These are phyloP conservation scores for Ichneumon xanthorius DNA, from an alignment of 2,888 invertebrate genomes.

Conservation along the genomic window DNA sequence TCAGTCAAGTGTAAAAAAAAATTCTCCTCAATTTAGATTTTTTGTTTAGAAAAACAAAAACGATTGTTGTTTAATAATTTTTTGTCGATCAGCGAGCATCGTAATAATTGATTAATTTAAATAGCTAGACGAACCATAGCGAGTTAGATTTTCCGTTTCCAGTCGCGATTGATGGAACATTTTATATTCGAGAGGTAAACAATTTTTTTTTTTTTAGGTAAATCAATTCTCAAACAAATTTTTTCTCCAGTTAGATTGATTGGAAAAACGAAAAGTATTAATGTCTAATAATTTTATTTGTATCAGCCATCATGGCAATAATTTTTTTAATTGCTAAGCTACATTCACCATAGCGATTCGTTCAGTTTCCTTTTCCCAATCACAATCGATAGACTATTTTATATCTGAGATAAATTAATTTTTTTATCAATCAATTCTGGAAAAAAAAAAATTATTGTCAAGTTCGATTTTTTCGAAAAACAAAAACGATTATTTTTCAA, in stretches of 20 bases:
- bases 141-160: neutral
- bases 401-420: neutral
- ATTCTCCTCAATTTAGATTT: neutral
- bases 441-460: neutral
- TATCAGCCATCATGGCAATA: too few species aligned
- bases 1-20: neutral
- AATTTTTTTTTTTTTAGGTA: neutral
- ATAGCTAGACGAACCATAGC: neutral
- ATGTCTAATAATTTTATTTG: too few species aligned
- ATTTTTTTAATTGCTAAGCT: too few species aligned
- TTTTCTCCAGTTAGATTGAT: neutral
- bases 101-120: too few species aligned
- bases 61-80: too few species aligned
- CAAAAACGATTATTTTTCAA: neutral
- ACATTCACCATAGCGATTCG: too few species aligned
- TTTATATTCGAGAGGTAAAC: neutral
- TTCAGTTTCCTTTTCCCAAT: too few species aligned
- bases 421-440: neutral
- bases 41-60: neutral
- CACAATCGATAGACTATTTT: neutral
- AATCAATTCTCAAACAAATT: neutral
- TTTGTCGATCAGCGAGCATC: too few species aligned
- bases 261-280: neutral
- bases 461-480: neutral
- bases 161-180: neutral